Percentiles rank a stretch among this genome's conserved stretches.
phyloP scores from a whole-genome alignment of 2,888 invertebrate species.

The Diaperis boleti region DNA sequence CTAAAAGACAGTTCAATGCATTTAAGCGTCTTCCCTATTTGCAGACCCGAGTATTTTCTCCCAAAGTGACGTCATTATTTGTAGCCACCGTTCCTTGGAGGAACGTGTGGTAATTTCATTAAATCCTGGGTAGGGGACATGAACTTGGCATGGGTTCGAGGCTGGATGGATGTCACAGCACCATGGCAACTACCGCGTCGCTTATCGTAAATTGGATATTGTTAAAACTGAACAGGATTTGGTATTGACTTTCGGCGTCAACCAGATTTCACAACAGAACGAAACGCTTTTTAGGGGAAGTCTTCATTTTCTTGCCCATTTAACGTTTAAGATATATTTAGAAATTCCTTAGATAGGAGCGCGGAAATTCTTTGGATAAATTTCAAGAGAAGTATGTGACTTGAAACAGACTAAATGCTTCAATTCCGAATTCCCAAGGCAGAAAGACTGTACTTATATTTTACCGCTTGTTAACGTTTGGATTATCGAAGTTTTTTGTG shows the following conservation, averaged over 20 bases:
- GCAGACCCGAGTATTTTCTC: conserved; percentile 5
- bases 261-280: conserved; percentile 19
- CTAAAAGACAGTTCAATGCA: too few species aligned
- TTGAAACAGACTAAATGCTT: too few species aligned
- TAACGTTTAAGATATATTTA: conserved; percentile 22
- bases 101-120: conserved; percentile 26
- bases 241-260: conserved; percentile 13
- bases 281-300: conserved; percentile 10
- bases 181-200: conserved; percentile 27
- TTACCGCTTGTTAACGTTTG: background rate
- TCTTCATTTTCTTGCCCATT: conserved; percentile 14
- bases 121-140: conserved; percentile 14
- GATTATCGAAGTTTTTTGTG: background rate
- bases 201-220: conserved; percentile 15
- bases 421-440: background rate
- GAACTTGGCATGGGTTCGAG: conserved; percentile 20
- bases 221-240: conserved; percentile 21
- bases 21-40: too few species aligned
- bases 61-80: conserved; percentile 20
- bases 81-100: conserved; percentile 13
- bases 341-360: conserved; percentile 10
- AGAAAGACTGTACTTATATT: background rate
- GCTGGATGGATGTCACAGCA: conserved; percentile 15
- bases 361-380: conserved; percentile 13
- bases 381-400: conserved; percentile 17